Base-by-base conservation (phyloP, 1,140 invertebrate species). In the Lordiphosa mommai region DNA sequence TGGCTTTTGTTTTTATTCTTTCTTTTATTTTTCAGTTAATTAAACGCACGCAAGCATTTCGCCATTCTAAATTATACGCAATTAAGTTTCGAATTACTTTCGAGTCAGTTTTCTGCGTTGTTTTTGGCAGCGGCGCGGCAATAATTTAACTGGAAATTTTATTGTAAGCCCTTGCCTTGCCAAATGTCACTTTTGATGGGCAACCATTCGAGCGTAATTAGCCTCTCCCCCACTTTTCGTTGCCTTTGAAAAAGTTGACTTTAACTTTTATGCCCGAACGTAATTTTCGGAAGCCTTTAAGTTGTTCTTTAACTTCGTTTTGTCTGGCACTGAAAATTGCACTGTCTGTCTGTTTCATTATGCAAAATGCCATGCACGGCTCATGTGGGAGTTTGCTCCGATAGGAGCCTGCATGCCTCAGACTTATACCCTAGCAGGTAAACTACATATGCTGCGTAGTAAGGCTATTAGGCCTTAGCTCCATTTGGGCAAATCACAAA, bases 51-150 rank as follows among this genome's bases (percentile, higher is more conserved):
- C 77, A 74, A 80, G 71, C 76, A 82, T 82, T 72, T 76, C 77
- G 67, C 59, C 77, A 61, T 61, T 82, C 76, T 82, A 82, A 82
- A 82, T 82, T 82, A 70, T 76, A 73, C 77, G 72, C 76, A 82
- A 82, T 82, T 84, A 82, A 82, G 84, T 82, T 82, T 71, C 56
- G 56, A 82, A 82, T 76, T 82, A 82, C 76, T 82, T 76, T 84
- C 55, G 68, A 84, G 66, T 68, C 53, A 84, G 53, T 61, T 74
- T 69, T 38, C 55, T 27, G 51, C 27, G 33, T 57, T 37, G 53
- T 49, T 56, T 56, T 52, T 44, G 71, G 61, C 70, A 65, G 55
- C 58, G 72, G 52, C 64, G 59, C 55, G 66, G 77, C 71, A 68
- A 82, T 82, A 82, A 82, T 47, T 82, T 82, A 84, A 71, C 71